These are phyloP conservation scores for Cyanoliseus patagonus DNA, from an alignment of 2,113 vertebrate species.

Conservation along the genomic window DNA sequence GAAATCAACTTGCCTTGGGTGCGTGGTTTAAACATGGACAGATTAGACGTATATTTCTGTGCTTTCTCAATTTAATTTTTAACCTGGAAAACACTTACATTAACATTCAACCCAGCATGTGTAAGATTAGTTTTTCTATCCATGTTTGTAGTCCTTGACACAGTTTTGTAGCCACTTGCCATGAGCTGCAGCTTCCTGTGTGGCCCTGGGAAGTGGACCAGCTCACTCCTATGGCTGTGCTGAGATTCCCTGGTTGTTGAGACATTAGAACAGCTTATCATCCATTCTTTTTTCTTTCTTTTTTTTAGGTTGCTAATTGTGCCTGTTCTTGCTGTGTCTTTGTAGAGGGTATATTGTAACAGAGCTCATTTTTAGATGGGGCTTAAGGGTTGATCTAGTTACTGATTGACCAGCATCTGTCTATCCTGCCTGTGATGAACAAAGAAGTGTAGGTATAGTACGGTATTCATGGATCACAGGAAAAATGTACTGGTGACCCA, in stretches of 20 bases:
- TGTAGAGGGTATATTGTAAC: background rate
- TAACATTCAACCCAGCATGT: rapidly evolving
- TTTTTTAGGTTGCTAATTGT: background rate
- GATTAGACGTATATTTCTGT: background rate
- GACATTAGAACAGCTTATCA: background rate
- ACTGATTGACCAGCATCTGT: background rate
- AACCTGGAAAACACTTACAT: background rate
- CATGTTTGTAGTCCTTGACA: background rate
- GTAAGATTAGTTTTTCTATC: background rate
- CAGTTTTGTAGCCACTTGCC: background rate
- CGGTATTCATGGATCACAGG: rapidly evolving
- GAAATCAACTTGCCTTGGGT: background rate
- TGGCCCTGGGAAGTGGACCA: background rate
- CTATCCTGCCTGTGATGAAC: background rate
- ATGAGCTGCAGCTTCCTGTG: background rate
- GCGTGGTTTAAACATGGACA: background rate
- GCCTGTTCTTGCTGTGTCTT: background rate
- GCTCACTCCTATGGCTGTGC: background rate
- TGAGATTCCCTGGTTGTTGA: background rate
- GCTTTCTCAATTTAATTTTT: background rate
- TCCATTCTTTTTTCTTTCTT: rapidly evolving
- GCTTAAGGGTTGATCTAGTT: background rate
- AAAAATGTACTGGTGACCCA: background rate
- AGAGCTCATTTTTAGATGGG: background rate
- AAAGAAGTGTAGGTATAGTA: background rate